Evolutionary conservation across 2,888 invertebrate genomes (phyloP).

Genomic region (Lordiphosa fenestrarum): DNA sequence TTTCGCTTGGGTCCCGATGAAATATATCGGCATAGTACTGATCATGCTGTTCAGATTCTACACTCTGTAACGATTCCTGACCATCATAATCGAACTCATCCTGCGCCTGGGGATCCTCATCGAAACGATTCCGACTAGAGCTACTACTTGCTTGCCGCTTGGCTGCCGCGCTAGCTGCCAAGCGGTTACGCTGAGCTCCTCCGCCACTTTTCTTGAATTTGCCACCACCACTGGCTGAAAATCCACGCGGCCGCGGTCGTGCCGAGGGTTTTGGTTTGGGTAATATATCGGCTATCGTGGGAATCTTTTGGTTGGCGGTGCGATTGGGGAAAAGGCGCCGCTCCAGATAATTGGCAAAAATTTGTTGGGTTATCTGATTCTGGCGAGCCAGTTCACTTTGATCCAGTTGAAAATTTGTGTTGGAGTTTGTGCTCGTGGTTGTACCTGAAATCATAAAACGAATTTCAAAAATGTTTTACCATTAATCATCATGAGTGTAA

Average conservation of each 20-base stretch:
- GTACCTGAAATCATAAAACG: slow-evolving; percentile 46
- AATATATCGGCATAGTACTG: slow-evolving; percentile 83
- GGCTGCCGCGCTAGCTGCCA: slow-evolving; percentile 44
- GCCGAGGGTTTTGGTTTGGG: slow-evolving; percentile 80
- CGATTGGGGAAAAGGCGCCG: slow-evolving; percentile 85
- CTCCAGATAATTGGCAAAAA: slow-evolving; percentile 87
- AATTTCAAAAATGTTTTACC: slow-evolving; percentile 17
- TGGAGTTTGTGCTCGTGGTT: slow-evolving; percentile 22
- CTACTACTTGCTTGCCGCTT: slow-evolving; percentile 33
- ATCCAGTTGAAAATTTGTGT: slow-evolving; percentile 67
- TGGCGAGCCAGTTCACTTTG: slow-evolving; percentile 86
- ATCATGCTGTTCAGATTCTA: slow-evolving; percentile 86
- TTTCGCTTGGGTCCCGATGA: slow-evolving; percentile 77
- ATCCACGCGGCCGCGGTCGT: slow-evolving; percentile 68
- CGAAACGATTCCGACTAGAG: slow-evolving; percentile 15
- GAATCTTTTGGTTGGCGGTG: slow-evolving; percentile 80
- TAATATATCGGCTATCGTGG: slow-evolving; percentile 85
- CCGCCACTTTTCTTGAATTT: slow-evolving; percentile 48
- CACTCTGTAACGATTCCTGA: slow-evolving; percentile 83
- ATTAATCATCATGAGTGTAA: slow-evolving; percentile 48
- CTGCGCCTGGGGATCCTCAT: slow-evolving; percentile 45
- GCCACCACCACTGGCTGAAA: slow-evolving; percentile 46
- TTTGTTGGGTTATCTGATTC: slow-evolving; percentile 89
- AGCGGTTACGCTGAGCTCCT: slow-evolving; percentile 51
- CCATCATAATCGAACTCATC: slow-evolving; percentile 71